Evolutionary conservation across 2,113 vertebrate species (phyloP), one percentile per base, ranked within the genome.

Genomic region (Todiramphus chloris): DNA sequence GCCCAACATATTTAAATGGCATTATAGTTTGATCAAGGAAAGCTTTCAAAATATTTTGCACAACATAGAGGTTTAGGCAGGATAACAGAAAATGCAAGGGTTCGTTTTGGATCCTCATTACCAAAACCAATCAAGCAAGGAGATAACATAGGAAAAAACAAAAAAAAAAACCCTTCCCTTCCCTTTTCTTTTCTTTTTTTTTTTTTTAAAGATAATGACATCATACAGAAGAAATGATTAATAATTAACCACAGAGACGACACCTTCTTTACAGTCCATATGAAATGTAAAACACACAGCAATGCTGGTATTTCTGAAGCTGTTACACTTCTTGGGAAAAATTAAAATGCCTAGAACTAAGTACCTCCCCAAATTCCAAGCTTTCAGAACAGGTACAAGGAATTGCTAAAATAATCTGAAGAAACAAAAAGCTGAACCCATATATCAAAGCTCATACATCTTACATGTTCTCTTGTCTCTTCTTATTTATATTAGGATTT

Each of bases 61-160:
- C 72, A 20, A 30, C 0, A 12, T 2, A 19, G 58, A 43, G 73
- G 81, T 94, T 72, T 28, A 43, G 50, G 59, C 48, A 31, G 2
- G 27, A 72, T 59, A 78, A 67, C 16, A 68, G 9, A 87, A 93
- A 96, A 44, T 93, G 78, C 85, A 83, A 95, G 94, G 78, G 94
- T 95, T 97, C 76, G 68, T 97, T 94, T 87, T 96, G 68, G 92
- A 91, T 96, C 55, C 62, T 97, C 96, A 92, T 96, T 96, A 97
- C 83, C 79, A 84, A 97, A 96, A 90, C 16, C 82, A 97, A 80
- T 85, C 62, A 96, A 95, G 85, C 96, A 97, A 97, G 94, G 78
- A 97, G 56, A 96, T 94, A 70, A 55, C 83, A 44, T 2, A 89
- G 67, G 79, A 91, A 97, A 37, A 37, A 37, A n/a, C n/a, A n/a